Base-by-base conservation (phyloP, 1,140 invertebrate species). In the Ditylenchus dipsaci region DNA sequence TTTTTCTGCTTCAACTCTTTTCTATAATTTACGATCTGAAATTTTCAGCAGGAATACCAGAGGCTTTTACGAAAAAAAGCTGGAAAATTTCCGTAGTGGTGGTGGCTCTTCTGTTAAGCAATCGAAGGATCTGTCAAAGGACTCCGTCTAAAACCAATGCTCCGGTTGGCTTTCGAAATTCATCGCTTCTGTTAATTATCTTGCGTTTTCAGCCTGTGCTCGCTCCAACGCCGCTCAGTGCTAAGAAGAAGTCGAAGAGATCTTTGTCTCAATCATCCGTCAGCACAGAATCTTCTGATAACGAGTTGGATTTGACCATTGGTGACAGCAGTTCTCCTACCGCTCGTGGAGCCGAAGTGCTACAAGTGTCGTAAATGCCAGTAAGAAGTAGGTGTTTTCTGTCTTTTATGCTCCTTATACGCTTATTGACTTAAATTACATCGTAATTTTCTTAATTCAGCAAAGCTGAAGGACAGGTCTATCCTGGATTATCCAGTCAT, bases 61-160 rank as follows among this genome's bases (percentile, higher is more conserved):
- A 13, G 63, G 64, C 23, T 26, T 81, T 1, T 73, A 73, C 47
- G 74, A 82, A 47, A 80, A 82, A 61, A 80, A 80, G 58, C 58
- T 80, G 9, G 9, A 67, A 15, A 71, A 49, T 15, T 58, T 77
- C 45, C 74, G 75, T 13, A 60, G 58, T 15, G 71, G 67, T 23
- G 42, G 30, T 23, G 11, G 23, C n/a, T 42, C 66, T 26, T 42
- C 57, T n/a, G 53, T 38, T 7, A 59, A 58, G 17, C 59, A 56
- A 19, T 23, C 63, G 13, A 72, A 53, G 49, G 15, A 27, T 69
- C 66, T 8, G 26, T 58, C 5, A 66, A 65, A n/a, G 30, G 3
- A 66, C 65, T 23, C 65, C 65, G 17, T n/a, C 64, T 5, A 63
- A 27, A 23, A 30, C 21, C 13, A 27, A 17, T 66, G 65, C 65